Base-by-base conservation (phyloP, 92 coral and sea anemone genomes). In the Paragorgia papillata region DNA sequence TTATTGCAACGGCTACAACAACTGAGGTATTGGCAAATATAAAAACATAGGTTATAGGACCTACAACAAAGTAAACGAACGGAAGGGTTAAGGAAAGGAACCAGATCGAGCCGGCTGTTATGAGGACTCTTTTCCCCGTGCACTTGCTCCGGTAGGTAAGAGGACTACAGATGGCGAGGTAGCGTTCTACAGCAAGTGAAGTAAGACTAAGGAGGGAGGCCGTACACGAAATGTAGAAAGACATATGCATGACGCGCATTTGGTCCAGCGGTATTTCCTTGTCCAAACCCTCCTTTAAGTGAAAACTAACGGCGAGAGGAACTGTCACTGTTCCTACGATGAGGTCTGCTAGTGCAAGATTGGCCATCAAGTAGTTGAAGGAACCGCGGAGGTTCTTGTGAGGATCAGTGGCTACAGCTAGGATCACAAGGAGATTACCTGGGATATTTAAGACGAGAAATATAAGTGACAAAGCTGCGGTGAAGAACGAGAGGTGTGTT, bases 151-250 rank as follows among this genome's bases (percentile, higher is more conserved):
- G 69, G 73, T 92, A 92, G 13, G 84, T 66, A 24, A 86, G 82
- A 0, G 97, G 97, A 25, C 79, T 71, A 6, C 90, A 80, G 31
- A 93, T 86, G 0, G 94, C 97, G 43, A 87, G 79, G 65, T 81
- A 93, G 28, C 97, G 82, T 57, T 93, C 97, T 28, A 90, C 41
- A 15, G 92, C 89, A 61, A 93, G 84, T 18, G 97, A 88, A 34
- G 93, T 91, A 0, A 93, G 84, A 35, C 97, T 93, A 24, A 93
- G 73, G 10, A 93, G 85, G 4, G 97, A 93, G 30, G 94, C 97
- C 17, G 94, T 85, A 46, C 87, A 74, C 0, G 94, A 53, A 33
- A 86, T 77, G 74, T 86, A 93, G 73, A 80, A 90, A 1, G 86
- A 66, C 63, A 93, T 59, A 31, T 87, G 90, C 9, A 88, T 5